Base-by-base conservation (phyloP, 2,888 invertebrate species). In the Drosophila tripunctata region DNA sequence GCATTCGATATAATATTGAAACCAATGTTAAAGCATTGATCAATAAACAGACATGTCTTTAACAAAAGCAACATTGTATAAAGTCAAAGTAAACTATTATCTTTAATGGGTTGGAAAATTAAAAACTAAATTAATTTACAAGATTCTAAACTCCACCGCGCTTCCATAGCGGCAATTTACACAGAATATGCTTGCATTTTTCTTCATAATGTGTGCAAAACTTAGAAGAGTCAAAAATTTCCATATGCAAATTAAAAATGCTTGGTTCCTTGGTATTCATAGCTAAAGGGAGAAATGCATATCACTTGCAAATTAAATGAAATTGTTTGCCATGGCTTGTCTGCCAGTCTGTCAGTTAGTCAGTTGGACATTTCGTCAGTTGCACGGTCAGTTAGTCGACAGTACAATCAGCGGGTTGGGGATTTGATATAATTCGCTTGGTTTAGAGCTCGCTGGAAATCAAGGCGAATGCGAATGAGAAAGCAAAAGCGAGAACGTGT, bases 281-380 rank as follows among this genome's bases (percentile, higher is more conserved):
- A 56, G 56, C 47, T 35, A 10, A 15, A 38, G 31, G 21, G 19
- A 27, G 43, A 64, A 66, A 57, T 81, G 36, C 22, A 62, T 35
- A 45, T 56, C 70, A 64, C 52, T 75, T 60, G 41, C 40, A 78
- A 78, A 84, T 68, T 55, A 81, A 81, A 81, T 74, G 54, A 66
- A 78, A 78, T 48, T 50, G 57, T 50, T 17, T 12, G 48, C 31
- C 15, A 17, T 35, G 40, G 17, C 45, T 10, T 31, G 8, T 24
- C 19, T 4, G 14, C 0, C n/a, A n/a, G 27, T 30, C 22, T 8
- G 3, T 21, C 40, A 12, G 27, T 50, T 3, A 1, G 3, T 7
- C 12, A 17, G 21, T 21, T 8, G 8, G 47, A 22, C 27, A 7
- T 17, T 21, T 4, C 5, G 17, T 24, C 31, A 6, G 14, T 36